Conservation (phyloP, 2,888 invertebrate species). For the Anarsia innoxiella region DNA sequence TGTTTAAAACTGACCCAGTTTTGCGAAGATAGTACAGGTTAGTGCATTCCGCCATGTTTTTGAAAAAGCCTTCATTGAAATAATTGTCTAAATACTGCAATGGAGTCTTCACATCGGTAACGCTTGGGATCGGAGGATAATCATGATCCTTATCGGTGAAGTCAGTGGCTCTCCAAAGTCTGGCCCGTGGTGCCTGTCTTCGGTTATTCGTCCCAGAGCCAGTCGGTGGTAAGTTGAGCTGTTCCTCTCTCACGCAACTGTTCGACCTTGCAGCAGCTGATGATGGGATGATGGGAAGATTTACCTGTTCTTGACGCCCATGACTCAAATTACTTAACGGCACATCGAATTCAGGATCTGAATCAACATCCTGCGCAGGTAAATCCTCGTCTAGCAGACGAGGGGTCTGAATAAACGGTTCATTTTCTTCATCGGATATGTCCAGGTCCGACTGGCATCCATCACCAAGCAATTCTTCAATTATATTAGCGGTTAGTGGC, state of each 20-base stretch:
- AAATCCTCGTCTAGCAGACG: too few relatives aligned
- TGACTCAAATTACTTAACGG: too few relatives aligned
- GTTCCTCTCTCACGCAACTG: not conserved
- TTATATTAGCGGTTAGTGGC: not conserved
- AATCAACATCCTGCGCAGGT: conserved; percentile 2
- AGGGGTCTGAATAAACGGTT: not conserved
- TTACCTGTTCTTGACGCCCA: too few relatives aligned
- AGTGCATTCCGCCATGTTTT: not conserved
- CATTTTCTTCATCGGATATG: not conserved
- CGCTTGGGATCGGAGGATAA: not conserved
- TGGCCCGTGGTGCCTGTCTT: not conserved
- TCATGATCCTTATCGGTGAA: not conserved
- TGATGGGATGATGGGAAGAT: too few relatives aligned
- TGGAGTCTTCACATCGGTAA: not conserved
- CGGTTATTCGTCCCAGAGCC: not conserved
- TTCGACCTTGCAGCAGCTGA: too few relatives aligned
- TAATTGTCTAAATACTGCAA: not conserved
- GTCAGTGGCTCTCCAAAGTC: not conserved
- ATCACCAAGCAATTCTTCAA: not conserved
- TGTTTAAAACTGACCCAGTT: not conserved
- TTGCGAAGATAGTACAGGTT: conserved; percentile 1
- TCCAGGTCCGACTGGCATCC: not conserved
- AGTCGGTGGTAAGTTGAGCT: too few relatives aligned
- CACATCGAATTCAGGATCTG: not conserved
- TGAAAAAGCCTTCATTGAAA: conserved; percentile 1